phyloP scores from a whole-genome alignment of 2,797 vertebrate genomes.

The Dendrocincla tyrannina region DNA sequence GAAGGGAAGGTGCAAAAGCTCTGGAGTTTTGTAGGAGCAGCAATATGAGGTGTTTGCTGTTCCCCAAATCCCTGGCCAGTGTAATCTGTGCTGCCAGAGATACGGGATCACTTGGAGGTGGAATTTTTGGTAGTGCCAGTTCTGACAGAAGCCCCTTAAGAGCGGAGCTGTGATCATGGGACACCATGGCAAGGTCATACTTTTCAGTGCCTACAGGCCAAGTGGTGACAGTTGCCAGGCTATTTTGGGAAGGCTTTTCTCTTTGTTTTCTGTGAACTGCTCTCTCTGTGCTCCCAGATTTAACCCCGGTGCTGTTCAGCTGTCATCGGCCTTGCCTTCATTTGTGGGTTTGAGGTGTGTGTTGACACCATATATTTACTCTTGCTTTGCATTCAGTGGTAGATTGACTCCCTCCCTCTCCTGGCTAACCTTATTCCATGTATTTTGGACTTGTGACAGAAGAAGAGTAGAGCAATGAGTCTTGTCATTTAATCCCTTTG shows the following conservation, averaged over 20 bases:
- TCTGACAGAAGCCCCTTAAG: conserved; percentile 20
- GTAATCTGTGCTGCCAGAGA: neutral
- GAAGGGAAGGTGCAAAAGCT: neutral
- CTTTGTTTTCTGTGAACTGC: conserved; percentile 67
- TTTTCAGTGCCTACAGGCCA: conserved; percentile 31
- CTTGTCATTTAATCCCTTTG: neutral
- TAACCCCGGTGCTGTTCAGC: conserved; percentile 61
- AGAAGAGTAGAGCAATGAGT: neutral
- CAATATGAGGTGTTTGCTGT: neutral
- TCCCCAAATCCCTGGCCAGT: neutral
- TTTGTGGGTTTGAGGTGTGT: neutral
- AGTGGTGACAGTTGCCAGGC: conserved; percentile 75
- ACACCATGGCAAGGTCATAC: conserved; percentile 64
- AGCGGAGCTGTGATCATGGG: conserved; percentile 29
- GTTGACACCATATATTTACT: neutral
- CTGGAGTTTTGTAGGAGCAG: neutral
- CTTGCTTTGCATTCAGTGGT: neutral
- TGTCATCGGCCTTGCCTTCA: neutral
- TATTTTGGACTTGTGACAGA: neutral
- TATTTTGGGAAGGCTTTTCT: conserved; percentile 74
- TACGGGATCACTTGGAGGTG: neutral
- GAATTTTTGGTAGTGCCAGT: neutral
- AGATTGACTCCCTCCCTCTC: neutral
- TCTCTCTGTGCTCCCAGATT: conserved; percentile 49
- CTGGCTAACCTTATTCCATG: neutral